Evolutionary conservation across 2,113 vertebrate species (phyloP).

Genomic region (Rhabdornis inornatus): DNA sequence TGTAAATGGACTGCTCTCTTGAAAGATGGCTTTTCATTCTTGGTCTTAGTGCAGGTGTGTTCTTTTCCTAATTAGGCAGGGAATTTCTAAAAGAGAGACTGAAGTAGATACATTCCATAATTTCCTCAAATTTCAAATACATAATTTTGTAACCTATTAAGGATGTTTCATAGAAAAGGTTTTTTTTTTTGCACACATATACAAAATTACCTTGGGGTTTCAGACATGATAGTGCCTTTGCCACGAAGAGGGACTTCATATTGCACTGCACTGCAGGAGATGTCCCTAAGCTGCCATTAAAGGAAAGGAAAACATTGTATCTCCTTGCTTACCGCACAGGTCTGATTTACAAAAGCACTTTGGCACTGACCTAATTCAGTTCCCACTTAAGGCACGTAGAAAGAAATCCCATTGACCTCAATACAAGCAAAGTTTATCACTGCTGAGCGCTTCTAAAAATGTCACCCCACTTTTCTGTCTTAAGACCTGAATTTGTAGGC

Average conservation of each 20-base stretch:
- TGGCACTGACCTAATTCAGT: constrained; percentile 17
- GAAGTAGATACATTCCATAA: neutral
- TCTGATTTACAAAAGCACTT: constrained; percentile 44
- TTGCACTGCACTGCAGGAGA: neutral
- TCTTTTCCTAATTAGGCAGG: neutral
- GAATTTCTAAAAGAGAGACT: neutral
- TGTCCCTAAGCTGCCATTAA: neutral
- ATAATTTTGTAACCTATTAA: neutral
- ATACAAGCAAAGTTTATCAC: neutral
- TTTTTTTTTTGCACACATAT: neutral
- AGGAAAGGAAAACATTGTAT: neutral
- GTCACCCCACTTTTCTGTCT: neutral
- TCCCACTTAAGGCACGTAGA: neutral
- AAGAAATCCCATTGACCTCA: constrained; percentile 48
- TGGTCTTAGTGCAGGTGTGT: neutral
- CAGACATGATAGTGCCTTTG: neutral
- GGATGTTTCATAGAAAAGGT: neutral
- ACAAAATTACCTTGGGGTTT: neutral
- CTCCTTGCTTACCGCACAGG: neutral
- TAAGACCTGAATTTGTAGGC: neutral
- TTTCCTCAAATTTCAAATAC: neutral
- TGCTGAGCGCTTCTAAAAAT: neutral
- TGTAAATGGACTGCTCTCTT: neutral
- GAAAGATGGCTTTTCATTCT: neutral
- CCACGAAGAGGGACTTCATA: neutral